These are phyloP conservation scores for Enteromius afrohamiltoni DNA, from an alignment of 2,797 vertebrate genomes.

Conservation along the genomic window DNA sequence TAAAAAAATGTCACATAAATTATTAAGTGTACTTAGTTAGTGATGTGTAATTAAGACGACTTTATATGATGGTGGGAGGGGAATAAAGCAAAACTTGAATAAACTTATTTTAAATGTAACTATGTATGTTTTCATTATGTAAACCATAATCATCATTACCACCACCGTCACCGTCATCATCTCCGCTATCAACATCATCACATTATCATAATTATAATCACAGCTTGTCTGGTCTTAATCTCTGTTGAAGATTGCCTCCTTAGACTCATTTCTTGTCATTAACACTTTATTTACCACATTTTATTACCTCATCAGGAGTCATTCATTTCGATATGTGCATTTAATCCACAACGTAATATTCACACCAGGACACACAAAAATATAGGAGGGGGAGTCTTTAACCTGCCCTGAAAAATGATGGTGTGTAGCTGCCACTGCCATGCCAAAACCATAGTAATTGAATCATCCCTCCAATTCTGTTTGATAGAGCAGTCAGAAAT, in stretches of 20 bases:
- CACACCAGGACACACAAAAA: conserved; percentile 23
- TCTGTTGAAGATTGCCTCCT: conserved; percentile 46
- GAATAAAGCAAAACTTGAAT: neutral
- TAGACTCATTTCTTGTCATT: conserved; percentile 49
- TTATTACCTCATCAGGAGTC: conserved; percentile 40
- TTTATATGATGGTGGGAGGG: neutral
- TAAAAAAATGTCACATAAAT: conserved; percentile 5
- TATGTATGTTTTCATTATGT: neutral
- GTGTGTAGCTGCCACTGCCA: conserved; percentile 74
- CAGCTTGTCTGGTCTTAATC: conserved; percentile 45
- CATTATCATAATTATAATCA: conserved; percentile 47
- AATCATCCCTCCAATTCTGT: conserved; percentile 84
- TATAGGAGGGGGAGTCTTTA: conserved; percentile 42
- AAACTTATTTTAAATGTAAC: neutral
- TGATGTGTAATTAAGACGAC: neutral
- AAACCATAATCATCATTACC: conserved; percentile 63
- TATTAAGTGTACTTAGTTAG: neutral
- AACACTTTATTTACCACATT: conserved; percentile 47
- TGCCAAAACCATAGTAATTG: conserved; percentile 85
- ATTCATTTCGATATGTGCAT: conserved; percentile 27
- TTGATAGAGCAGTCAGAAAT: conserved; percentile 83
- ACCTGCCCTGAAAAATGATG: conserved; percentile 55
- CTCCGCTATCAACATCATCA: conserved; percentile 39
- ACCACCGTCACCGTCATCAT: conserved; percentile 22
- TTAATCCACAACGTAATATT: conserved; percentile 35